Base-by-base conservation (phyloP, 2,888 invertebrate genomes). In the Microchrysa polita region DNA sequence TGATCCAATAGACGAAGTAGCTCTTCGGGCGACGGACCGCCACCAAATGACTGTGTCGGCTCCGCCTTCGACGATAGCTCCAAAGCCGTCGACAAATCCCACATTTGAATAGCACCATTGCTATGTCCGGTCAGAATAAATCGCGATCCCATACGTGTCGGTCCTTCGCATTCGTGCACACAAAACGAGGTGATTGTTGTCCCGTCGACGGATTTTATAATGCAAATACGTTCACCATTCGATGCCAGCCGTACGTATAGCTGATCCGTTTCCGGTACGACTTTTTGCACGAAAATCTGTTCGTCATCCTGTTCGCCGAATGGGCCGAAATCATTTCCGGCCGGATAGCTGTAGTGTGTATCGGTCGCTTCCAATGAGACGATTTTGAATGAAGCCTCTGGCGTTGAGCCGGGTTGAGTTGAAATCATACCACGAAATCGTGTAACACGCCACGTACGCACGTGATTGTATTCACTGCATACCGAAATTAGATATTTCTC, bases 251-350 rank as follows among this genome's bases (percentile, higher is more conserved):
- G 88, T 12, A 98, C 96, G 83, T 96, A 98, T 23, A 98, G 85
- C 77, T 96, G 95, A 84, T 97, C 96, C 0, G 97, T 96, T 82
- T 98, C 97, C 0, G 98, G 98, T 14, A 98, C 95, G 12, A 98
- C 95, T 87, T 97, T 97, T 85, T 98, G 98, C 63, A 99, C 93
- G 82, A 99, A 98, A 75, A 99, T 94, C 87, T 97, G 98, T 81
- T 97, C 97, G 81, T 98, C 98, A 82, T 98, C 97, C 83, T 97
- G 96, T 82, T 98, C 98, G 0, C 98, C 98, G 83, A 95, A 98
- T 0, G 98, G 98, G 5, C 97, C 96, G 83, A 88, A 87, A 83
- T 90, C 90, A 79, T 90, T 90, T n/a, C 88, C 89, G 74, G 88
- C 88, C 9, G 87, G 86, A 78, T 90, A 89, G 78, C 89, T 90